Percentiles rank a stretch among this genome's conserved stretches.
Evolutionary conservation across 1,140 invertebrate genomes (phyloP).

Genomic region (Sycobia sp.): DNA sequence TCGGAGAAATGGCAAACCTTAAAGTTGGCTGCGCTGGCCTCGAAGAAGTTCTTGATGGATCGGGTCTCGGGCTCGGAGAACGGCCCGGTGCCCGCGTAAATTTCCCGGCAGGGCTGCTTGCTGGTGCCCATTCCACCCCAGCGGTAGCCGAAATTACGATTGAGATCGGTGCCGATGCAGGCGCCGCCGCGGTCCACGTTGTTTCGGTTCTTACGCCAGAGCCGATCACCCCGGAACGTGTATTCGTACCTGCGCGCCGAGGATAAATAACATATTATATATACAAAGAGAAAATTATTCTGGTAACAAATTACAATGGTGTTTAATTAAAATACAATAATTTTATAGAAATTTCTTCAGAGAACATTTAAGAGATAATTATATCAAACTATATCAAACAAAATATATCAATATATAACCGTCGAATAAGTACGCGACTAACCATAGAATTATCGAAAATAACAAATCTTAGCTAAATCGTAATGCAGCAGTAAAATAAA

Average conservation of each 20-base stretch:
- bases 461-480: no score
- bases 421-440: no score
- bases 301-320: no score
- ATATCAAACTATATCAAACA: no score
- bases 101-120: slow-evolving; percentile 77
- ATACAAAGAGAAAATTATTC: no score
- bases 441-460: no score
- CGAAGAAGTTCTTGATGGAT: slow-evolving; percentile 66
- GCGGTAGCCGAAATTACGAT: slow-evolving; percentile 73
- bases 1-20: slow-evolving; percentile 40
- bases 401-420: no score
- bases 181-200: slow-evolving; percentile 59
- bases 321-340: no score
- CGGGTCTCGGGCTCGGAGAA: slow-evolving; percentile 87
- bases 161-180: slow-evolving; percentile 74
- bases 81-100: slow-evolving; percentile 75
- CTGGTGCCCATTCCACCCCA: slow-evolving; percentile 78
- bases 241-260: slow-evolving; percentile 70
- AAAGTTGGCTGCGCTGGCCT: slow-evolving; percentile 58
- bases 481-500: neutral
- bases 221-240: slow-evolving; percentile 68
- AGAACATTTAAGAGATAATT: no score
- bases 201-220: slow-evolving; percentile 75
- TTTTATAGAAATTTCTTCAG: no score
- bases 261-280: no score